Base-by-base conservation (phyloP, 2,113 vertebrate genomes). In the Colinus virginianus region DNA sequence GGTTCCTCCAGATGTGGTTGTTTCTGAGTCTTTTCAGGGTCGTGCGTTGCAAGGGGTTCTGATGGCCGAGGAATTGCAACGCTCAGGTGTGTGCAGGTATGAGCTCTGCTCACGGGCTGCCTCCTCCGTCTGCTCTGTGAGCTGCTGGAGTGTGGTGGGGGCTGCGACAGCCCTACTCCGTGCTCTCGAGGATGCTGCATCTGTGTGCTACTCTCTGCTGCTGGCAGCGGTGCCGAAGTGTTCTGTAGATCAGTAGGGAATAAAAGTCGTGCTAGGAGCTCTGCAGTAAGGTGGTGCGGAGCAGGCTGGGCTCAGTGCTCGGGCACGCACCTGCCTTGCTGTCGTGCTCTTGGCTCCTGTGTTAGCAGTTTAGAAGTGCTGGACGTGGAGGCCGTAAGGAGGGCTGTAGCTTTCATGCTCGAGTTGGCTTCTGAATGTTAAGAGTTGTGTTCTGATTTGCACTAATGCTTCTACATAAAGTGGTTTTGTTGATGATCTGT, bases 401-500 rank as follows among this genome's bases (percentile, higher is more conserved):
- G 3, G 12, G 38, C 3, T n/a, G 3, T n/a, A 61, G 64, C 66
- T 25, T 1, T 7, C 1, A 1, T 0, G 48, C 34, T 17, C 8
- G 18, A 5, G 2, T 13, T 6, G 42, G 4, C 28, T 7, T 17
- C n/a, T 23, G 1, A 1, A 2, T 40, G 30, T 9, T 1, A 1
- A 3, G 59, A 10, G 40, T 6, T 4, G 0, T 1, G 0, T 14
- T 5, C 0, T 2, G 51, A 53, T 53, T 53, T 53, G 9, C 15
- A 26, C 26, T 16, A 16, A 5, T 17, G 9, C 28, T 10, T 53
- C 51, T 16, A 17, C 32, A 36, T 6, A 4, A 3, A 5, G 14
- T 14, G 28, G 1, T 6, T 8, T 26, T 9, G 26, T 11, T 10
- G 43, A 9, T 30, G 11, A 40, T 36, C 64, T 62, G 61, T 36